Base-by-base conservation (phyloP, 2,113 vertebrate genomes). In the Sorex fumeus region DNA sequence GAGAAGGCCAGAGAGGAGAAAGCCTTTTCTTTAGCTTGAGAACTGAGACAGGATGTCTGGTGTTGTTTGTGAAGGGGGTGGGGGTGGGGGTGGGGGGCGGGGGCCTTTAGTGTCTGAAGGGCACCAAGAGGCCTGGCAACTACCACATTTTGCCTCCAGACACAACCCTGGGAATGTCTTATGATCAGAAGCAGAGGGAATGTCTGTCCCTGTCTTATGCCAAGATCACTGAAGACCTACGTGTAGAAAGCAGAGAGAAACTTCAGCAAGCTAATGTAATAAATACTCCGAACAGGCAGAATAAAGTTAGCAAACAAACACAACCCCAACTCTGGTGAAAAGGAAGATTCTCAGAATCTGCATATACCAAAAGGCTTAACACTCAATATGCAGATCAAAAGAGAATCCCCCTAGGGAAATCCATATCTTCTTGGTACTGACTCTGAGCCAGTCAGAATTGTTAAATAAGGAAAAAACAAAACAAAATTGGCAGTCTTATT, bases 351-450 rank as follows among this genome's bases (percentile, higher is more conserved):
- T 87, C 43, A 32, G 8, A 74, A 94, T 94, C 79, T 96, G 70
- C 80, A 62, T 88, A 75, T 8, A 43, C 70, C 86, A 77, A 30
- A 86, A 81, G 79, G 71, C 57, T 95, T 85, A 45, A 50, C 62
- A 10, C 43, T 92, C 21, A 66, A 21, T 50, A 80, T 19, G 4
- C 18, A 28, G 4, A 80, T 86, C 45, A 70, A 71, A 94, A 94
- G 90, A 75, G 87, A 94, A 95, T 89, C 95, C 90, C 90, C 79
- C 27, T 50, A 15, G 76, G 85, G 92, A 96, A 91, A 93, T 93
- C 70, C 91, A 18, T 45, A 57, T 93, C 72, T 87, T 80, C 62
- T 74, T 91, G 90, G 72, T 45, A 57, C 50, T 45, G 78, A 62
- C 83, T 92, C 62, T 28, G 53, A 94, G 75, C 13, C 40, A 53